Conservation (phyloP, 2,888 invertebrate genomes). For the Synergus gifuensis region DNA sequence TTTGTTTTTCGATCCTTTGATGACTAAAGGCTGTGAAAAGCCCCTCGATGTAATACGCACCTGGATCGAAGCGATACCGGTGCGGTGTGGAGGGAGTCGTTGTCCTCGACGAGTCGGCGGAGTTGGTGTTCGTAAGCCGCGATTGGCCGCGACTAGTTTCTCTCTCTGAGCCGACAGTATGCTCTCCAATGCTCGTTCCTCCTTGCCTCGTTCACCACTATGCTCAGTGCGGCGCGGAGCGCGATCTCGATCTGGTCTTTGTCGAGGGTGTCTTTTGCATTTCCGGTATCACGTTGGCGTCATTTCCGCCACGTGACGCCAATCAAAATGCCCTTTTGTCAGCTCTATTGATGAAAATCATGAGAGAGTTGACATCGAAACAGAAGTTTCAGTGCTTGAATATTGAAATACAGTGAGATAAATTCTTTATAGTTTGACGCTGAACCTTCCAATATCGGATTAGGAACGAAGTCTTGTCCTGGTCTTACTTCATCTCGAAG, state of each 20-base stretch:
- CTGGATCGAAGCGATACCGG: conserved; percentile 45
- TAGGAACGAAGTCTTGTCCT: conserved; percentile 32
- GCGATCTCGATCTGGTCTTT: conserved; percentile 44
- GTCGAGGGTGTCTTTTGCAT: conserved; percentile 10
- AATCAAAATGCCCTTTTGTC: conserved; percentile 18
- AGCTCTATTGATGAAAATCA: neutral
- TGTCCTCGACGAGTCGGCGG: conserved; percentile 49
- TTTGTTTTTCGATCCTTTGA: neutral
- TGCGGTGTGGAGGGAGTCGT: conserved; percentile 51
- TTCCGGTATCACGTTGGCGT: conserved; percentile 38
- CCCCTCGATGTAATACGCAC: conserved; percentile 22
- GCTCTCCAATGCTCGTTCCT: no score
- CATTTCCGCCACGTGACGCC: conserved; percentile 43
- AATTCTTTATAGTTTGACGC: conserved; percentile 19
- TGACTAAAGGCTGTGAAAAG: neutral
- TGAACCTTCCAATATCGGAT: conserved; percentile 20
- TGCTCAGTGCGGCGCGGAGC: conserved; percentile 53
- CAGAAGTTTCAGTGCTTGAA: neutral
- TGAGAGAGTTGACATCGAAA: neutral
- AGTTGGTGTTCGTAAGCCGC: conserved; percentile 40
- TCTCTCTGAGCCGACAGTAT: conserved; percentile 11
- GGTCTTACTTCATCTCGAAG: conserved; percentile 45
- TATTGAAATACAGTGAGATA: neutral
- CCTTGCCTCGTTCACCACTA: neutral
- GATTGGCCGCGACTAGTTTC: conserved; percentile 49